Percentiles rank a stretch among this genome's conserved stretches.
Evolutionary conservation across 2,797 vertebrate genomes (phyloP).

Genomic region (Paratrypauchen microcephalus): DNA sequence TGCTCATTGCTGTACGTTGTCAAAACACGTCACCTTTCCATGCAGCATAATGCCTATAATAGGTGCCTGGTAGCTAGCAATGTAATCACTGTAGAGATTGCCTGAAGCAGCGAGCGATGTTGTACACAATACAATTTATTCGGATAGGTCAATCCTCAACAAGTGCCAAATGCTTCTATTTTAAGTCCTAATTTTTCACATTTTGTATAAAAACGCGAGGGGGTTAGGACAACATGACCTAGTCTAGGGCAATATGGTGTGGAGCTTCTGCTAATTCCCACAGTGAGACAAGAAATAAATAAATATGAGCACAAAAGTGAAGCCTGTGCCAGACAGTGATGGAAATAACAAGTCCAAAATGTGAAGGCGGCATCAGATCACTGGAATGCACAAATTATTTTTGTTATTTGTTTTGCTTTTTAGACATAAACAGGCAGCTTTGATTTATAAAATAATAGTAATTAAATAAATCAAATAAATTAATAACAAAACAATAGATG

Average conservation of each 20-base stretch:
- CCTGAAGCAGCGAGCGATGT: conserved; percentile 28
- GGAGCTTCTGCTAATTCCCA: conserved; percentile 57
- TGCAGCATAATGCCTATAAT: conserved; percentile 57
- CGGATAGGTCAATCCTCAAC: conserved; percentile 35
- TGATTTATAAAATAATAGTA: conserved; percentile 41
- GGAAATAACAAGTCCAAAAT: conserved; percentile 51
- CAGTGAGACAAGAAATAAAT: conserved; percentile 57
- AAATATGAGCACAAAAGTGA: conserved; percentile 51
- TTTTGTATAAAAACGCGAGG: conserved; percentile 47
- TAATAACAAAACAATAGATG: background rate
- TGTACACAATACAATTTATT: conserved; percentile 37
- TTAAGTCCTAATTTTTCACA: conserved; percentile 41
- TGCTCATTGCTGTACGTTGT: conserved; percentile 37
- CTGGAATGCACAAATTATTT: conserved; percentile 39
- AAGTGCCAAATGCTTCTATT: conserved; percentile 28
- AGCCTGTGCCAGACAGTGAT: conserved; percentile 19
- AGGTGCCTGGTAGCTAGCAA: conserved; percentile 33
- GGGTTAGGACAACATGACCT: conserved; percentile 61
- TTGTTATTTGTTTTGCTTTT: conserved; percentile 47
- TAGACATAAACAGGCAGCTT: conserved; percentile 55
- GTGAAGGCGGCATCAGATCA: conserved; percentile 58
- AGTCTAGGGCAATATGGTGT: conserved; percentile 44
- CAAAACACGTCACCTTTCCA: conserved; percentile 41
- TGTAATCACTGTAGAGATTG: conserved; percentile 43
- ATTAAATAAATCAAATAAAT: background rate